These are phyloP conservation scores for Cremastinae sp. DNA, from an alignment of 2,888 invertebrate genomes.

Conservation along the genomic window DNA sequence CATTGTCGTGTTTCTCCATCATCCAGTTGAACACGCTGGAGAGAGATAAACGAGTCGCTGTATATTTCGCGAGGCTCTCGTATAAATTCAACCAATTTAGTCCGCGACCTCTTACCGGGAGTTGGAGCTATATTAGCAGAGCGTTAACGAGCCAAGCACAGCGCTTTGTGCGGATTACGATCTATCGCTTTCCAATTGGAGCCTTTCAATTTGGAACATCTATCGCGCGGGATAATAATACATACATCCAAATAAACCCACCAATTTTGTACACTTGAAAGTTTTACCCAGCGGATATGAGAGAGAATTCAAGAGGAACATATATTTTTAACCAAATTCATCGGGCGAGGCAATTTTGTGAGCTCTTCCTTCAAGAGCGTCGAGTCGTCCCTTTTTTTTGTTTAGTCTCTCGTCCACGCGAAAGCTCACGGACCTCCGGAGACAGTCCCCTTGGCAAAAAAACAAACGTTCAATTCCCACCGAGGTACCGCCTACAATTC, in stretches of 20 bases:
- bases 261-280: no score
- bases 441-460: slow-evolving; percentile 15
- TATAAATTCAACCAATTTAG: neutral
- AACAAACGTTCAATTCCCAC: slow-evolving; percentile 20
- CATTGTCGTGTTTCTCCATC: slow-evolving; percentile 3
- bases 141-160: neutral
- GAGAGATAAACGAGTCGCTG: neutral
- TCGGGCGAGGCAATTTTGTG: no score
- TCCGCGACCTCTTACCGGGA: no score
- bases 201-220: neutral
- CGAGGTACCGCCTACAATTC: slow-evolving; percentile 9
- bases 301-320: neutral
- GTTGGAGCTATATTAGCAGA: no score
- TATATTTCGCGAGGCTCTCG: slow-evolving; percentile 19
- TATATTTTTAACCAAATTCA: no score
- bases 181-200: no score
- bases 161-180: neutral
- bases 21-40: no score
- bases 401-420: neutral
- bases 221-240: no score
- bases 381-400: no score
- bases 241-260: no score
- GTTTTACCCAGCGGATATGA: no score
- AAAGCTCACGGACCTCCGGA: neutral
- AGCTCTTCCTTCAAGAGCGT: no score